phyloP scores from a whole-genome alignment of 2,113 vertebrate genomes.

The Myotis brandtii region DNA sequence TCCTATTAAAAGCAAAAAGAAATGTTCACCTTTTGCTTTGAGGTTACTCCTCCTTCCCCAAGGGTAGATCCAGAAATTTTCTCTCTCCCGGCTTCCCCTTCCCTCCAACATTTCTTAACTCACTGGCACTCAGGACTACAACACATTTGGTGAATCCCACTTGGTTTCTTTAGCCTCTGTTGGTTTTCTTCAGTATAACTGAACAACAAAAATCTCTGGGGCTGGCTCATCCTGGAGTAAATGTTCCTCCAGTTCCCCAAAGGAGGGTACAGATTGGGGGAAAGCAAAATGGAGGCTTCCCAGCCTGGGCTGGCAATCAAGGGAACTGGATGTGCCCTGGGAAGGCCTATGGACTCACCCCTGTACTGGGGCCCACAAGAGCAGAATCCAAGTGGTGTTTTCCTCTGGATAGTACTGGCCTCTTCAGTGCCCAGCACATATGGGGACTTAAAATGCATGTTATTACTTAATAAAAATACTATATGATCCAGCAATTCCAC shows the following conservation, averaged over 20 bases:
- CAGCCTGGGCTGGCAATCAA: background rate
- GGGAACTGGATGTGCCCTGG: no score
- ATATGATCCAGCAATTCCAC: background rate
- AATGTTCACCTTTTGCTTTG: background rate
- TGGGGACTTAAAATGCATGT: background rate
- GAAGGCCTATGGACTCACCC: background rate
- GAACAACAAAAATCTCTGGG: background rate
- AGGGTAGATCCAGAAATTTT: background rate
- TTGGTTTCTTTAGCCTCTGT: background rate
- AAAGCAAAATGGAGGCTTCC: background rate
- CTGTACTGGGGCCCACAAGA: no score
- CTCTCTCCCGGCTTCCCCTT: background rate
- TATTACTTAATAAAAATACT: background rate
- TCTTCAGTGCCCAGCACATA: background rate
- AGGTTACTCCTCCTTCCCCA: background rate
- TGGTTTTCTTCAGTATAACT: background rate
- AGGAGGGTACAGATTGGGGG: background rate
- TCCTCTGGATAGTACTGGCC: background rate
- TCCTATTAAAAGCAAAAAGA: background rate
- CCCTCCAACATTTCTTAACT: background rate
- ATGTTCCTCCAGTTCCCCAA: background rate
- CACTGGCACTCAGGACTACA: background rate
- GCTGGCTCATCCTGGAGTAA: background rate
- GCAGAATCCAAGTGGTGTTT: background rate
- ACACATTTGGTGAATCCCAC: background rate